Evolutionary conservation across 2,888 invertebrate species (phyloP), one percentile per base, ranked within the genome.

Genomic region (Phania funesta): DNA sequence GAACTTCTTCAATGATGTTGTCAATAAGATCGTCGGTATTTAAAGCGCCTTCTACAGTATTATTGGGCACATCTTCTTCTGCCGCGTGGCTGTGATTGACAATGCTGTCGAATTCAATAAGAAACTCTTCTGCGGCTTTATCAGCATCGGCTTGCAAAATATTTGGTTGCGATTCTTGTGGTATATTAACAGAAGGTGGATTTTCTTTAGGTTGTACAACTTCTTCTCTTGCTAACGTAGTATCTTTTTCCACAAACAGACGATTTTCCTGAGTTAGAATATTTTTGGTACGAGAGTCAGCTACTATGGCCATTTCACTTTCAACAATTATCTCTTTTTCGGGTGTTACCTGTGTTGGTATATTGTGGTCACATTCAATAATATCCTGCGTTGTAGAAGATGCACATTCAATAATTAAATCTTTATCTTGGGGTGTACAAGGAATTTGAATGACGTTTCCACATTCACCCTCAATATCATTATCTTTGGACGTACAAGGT

Each of bases 31-130:
- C 74, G 11, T 74, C 74, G 5, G 64, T 22, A 65, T 58, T 70
- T 24, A 64, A 26, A 16, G n/a, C 44, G 44, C 70, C 64, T 8
- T 52, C 46, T 26, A 29, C n/a, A 3, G 41, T 22, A 41, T 13
- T 78, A 13, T 44, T 64, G 13, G 29, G 22, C 1, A 41, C n/a
- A 50, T 71, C 64, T 3, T 68, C 58, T 46, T 78, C 68, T 5
- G 38, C 60, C 16, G 62, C 18, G 32, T 67, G 73, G 9, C 41
- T 74, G 48, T 82, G 82, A 70, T 82, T 82, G 11, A 82, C 78
- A 35, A 82, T 68, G 29, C 32, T 82, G 52, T 82, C 82, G 18
- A 82, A 82, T 58, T 82, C 82, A 44, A 74, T 77, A 1, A 82
- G 82, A 70, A 78, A 78, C 13, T 82, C 82, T 52, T 74, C 74